phyloP scores from a whole-genome alignment of 2,113 vertebrate genomes.

The Marmota flaviventris region DNA sequence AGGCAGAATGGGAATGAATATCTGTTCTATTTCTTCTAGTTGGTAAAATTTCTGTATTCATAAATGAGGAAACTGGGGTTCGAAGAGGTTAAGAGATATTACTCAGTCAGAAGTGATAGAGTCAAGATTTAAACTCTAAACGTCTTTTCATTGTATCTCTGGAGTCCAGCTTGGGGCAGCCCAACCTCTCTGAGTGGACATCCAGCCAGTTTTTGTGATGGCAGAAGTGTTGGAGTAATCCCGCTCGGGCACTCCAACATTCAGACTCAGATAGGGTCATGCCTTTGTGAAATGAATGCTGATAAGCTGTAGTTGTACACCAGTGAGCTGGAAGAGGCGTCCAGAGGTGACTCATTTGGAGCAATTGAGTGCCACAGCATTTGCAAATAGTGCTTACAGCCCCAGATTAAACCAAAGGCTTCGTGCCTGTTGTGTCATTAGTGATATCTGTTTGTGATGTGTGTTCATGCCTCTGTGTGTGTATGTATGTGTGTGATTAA shows the following conservation, averaged over 20 bases:
- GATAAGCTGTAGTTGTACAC: background rate
- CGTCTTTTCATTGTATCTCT: background rate
- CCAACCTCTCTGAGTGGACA: background rate
- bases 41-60: background rate
- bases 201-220: background rate
- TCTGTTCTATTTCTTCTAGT: background rate
- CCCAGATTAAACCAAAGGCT: background rate
- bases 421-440: conserved; percentile 13
- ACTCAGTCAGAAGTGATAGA: background rate
- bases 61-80: background rate
- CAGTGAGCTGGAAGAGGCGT: background rate
- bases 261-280: background rate
- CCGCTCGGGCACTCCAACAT: background rate
- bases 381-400: background rate
- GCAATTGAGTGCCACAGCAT: background rate
- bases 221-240: background rate
- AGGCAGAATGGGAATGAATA: background rate
- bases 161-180: background rate
- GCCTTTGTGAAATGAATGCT: background rate
- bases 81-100: background rate
- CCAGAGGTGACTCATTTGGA: background rate
- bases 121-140: background rate
- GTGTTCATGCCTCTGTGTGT: background rate
- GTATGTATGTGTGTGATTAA: background rate
- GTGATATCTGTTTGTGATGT: background rate